Conservation (phyloP, 1,140 invertebrate species). For the Cardiocondyla obscurior region DNA sequence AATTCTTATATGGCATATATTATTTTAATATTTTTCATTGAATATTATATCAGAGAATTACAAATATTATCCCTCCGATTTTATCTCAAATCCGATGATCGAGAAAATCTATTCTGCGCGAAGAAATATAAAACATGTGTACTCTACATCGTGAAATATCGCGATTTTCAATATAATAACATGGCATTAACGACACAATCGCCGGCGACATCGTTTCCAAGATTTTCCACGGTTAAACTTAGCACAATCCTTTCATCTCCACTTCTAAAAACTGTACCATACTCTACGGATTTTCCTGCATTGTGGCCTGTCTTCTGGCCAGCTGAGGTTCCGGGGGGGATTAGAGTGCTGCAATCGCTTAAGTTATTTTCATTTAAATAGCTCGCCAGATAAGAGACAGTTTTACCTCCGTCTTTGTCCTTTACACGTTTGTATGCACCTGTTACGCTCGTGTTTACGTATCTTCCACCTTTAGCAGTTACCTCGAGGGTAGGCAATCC, state of each 20-base stretch:
- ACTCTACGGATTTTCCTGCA: neutral
- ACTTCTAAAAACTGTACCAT: neutral
- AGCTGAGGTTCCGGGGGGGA: neutral
- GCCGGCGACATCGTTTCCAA: neutral
- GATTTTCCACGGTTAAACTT: neutral
- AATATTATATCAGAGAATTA: neutral
- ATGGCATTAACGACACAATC: neutral
- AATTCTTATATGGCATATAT: neutral
- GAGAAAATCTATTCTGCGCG: neutral
- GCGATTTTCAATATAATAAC: neutral
- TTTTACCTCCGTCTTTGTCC: neutral
- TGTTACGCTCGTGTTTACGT: slow-evolving; percentile 44
- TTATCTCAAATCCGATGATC: neutral
- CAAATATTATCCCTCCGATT: neutral
- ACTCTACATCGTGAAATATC: neutral
- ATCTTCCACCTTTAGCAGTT: neutral
- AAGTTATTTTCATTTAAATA: slow-evolving; percentile 36
- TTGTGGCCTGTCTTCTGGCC: neutral
- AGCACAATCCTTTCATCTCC: neutral
- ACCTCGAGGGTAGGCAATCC: neutral
- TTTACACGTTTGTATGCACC: slow-evolving; percentile 19
- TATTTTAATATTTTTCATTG: neutral
- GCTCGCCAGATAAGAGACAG: neutral
- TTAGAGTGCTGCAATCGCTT: slow-evolving; percentile 17
- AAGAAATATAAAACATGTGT: neutral